Base-by-base conservation (phyloP, 2,797 vertebrate genomes). In the Gymnoscopelus braueri region DNA sequence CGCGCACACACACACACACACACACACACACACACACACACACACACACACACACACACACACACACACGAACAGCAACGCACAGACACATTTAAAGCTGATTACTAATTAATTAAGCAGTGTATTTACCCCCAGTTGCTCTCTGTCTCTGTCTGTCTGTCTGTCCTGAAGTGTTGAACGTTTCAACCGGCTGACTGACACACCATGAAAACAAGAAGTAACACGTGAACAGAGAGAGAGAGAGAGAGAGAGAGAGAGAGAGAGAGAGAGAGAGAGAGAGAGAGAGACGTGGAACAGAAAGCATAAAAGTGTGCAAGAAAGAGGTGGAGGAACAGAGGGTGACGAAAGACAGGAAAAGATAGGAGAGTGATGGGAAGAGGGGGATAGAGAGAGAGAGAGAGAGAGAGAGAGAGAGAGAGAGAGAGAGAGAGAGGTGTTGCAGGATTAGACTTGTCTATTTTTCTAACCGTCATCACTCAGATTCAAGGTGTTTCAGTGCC, bases 361-460 rank as follows among this genome's bases (percentile, higher is more conserved):
- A 19, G 19, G 19, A 19, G 19, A 19, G 19, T 19, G 19, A 19
- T 19, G 19, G 19, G 19, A 19, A 19, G 52, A 54, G 52, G 19
- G n/a, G 19, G 15, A 54, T 2, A 54, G 15, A 54, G 52, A 54
- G 15, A 52, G 8, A 0, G 13, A 58, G 64, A 63, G 56, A 65
- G 13, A 48, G 48, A 39, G 32, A 23, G 72, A 69, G 69, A 0
- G 69, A 74, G 77, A 69, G 19, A 61, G 26, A 58, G 29, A 49
- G 65, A 67, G 19, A 50, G 23, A 53, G 32, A 65, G 52, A 53
- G 49, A 14, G 56, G 47, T 15, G 54, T 72, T 76, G 85, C 87
- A 90, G 85, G 85, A 87, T 76, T 8, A 55, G 85, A 88, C 85
- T 70, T 76, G 87, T 86, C 74, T 88, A 81, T 79, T 86, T 79